Conservation (phyloP, 2,888 invertebrate genomes). For the Orthosia gracilis region DNA sequence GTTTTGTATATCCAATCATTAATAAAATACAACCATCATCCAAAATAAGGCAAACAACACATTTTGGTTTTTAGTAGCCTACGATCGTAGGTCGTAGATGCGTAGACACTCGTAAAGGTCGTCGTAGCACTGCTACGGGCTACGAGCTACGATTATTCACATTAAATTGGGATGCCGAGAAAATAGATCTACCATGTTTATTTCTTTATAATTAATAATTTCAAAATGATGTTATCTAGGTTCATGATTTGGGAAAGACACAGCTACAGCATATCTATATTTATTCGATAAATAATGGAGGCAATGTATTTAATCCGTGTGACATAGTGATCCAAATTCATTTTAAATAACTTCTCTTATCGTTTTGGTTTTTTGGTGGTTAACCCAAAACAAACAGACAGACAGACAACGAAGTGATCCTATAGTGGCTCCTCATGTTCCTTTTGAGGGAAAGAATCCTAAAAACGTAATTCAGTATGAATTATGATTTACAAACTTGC, state of each 20-base stretch:
- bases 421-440: no score
- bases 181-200: neutral
- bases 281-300: neutral
- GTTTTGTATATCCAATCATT: neutral
- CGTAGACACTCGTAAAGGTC: constrained; percentile 8
- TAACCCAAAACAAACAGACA: neutral
- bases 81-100: neutral
- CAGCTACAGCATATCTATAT: neutral
- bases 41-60: neutral
- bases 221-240: neutral
- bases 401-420: no score
- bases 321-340: constrained; percentile 9
- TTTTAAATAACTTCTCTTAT: neutral
- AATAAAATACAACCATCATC: neutral
- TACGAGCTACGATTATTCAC: constrained; percentile 10
- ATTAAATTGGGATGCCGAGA: neutral
- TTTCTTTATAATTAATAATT: neutral
- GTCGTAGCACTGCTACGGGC: constrained; percentile 11
- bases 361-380: neutral
- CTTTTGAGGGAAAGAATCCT: no score
- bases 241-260: neutral
- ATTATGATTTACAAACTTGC: no score
- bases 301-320: neutral
- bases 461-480: no score
- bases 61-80: neutral